These are phyloP conservation scores for Percopsis transmontana DNA, from an alignment of 2,113 vertebrate species.

Conservation along the genomic window DNA sequence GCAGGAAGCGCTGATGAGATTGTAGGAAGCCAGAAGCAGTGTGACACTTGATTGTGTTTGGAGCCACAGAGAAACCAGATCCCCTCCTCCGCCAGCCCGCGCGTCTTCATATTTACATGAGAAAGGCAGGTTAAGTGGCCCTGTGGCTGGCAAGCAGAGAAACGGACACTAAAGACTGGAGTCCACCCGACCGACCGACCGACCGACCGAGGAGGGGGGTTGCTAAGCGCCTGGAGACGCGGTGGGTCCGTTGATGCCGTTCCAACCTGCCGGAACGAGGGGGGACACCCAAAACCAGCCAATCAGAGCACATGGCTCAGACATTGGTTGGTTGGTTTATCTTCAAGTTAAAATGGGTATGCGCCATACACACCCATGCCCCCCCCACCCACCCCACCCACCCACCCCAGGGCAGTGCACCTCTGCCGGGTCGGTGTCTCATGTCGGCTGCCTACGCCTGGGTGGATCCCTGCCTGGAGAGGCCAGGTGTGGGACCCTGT, in stretches of 20 bases:
- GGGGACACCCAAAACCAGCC: not conserved
- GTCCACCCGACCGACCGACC: too few relatives aligned
- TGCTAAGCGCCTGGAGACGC: too few relatives aligned
- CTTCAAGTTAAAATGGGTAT: too few relatives aligned
- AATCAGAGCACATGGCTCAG: not conserved
- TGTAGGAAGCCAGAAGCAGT: not conserved
- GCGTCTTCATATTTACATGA: conserved; percentile 42
- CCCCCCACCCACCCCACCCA: too few relatives aligned
- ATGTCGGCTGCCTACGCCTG: too few relatives aligned
- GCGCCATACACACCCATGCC: too few relatives aligned
- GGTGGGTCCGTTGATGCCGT: too few relatives aligned
- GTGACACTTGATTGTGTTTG: conserved; percentile 27
- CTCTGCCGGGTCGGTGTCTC: too few relatives aligned
- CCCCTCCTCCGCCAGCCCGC: not conserved
- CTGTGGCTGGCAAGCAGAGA: conserved; percentile 23
- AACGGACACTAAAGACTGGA: not conserved
- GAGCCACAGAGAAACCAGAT: conserved; percentile 34
- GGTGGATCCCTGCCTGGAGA: not conserved
- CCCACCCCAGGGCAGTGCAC: too few relatives aligned
- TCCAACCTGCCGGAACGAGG: too few relatives aligned
- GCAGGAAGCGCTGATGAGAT: conserved; percentile 36
- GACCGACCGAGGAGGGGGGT: too few relatives aligned
- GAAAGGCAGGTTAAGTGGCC: conserved; percentile 38
- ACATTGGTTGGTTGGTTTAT: too few relatives aligned
- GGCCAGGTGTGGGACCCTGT: conserved; percentile 36